Evolutionary conservation across 2,888 invertebrate species (phyloP), one percentile per base, ranked within the genome.

Genomic region (Hymenopus coronatus): DNA sequence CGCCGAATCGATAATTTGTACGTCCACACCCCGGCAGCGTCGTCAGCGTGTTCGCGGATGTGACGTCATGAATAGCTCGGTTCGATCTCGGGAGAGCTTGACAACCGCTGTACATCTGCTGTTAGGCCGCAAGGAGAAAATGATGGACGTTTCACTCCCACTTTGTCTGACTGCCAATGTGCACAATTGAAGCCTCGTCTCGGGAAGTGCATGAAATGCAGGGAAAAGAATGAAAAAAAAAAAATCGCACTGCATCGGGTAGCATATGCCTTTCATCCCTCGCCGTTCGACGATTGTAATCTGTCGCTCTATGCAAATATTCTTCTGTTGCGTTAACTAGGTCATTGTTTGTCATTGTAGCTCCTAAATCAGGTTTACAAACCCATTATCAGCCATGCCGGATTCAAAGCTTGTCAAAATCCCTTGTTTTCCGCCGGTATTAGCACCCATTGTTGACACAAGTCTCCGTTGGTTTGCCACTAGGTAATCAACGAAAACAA

Each of bases 1-100:
- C 87, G 33, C 30, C 15, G n/a, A 82, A 87, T 87, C 87, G 82
- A 87, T 87, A 87, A 30, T 87, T 40, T 46, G 27, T 46, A n/a
- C 85, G 54, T 70, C 54, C 54, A 70, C 54, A 70, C 54, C 54
- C 54, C 54, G 54, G 54, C 54, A 25, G 54, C 54, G 54, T 70
- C 54, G 54, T 70, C 54, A 70, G 54, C 20, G 54, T 70, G 54
- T 25, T 70, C 54, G 54, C 54, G 54, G 54, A 70, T 25, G 54
- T 70, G 54, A 70, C 54, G 54, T 70, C 54, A 70, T 70, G 54
- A 70, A 70, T 70, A 70, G 54, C 54, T 70, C 54, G 20, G 54
- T 70, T 70, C 54, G 20, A 70, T 70, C 54, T 70, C 54, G 54
- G 54, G 54, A 70, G 54, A 70, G 54, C 54, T 25, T 70, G 54